A percentile compares a stretch with the other conserved stretches of the same genome.
These are phyloP conservation scores for Drosophila oshimai DNA, from an alignment of 1,140 invertebrate genomes.

Conservation along the genomic window DNA sequence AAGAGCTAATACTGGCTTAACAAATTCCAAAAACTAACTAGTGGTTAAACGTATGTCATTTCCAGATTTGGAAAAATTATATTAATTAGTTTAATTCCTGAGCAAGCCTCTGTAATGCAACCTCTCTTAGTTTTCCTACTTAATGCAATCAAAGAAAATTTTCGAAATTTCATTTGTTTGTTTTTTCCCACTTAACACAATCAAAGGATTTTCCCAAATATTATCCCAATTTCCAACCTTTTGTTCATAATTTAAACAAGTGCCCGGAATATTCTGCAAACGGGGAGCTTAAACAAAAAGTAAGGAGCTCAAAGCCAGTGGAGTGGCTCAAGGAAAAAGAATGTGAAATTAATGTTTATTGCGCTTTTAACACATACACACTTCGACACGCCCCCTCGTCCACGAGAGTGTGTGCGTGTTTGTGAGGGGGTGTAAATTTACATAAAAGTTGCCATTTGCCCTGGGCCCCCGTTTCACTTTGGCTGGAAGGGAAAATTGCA, in stretches of 20 bases:
- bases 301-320: conserved; percentile 11
- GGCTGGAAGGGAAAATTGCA: conserved; percentile 63
- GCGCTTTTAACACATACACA: conserved; percentile 78
- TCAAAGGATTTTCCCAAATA: too few relatives aligned
- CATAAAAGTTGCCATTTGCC: conserved; percentile 73
- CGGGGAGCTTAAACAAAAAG: conserved; percentile 18
- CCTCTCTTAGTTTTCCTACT: not conserved
- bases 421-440: conserved; percentile 62
- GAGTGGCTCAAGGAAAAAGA: conserved; percentile 33
- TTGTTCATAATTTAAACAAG: conserved; percentile 54
- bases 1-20: not conserved
- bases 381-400: conserved; percentile 39
- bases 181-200: too few relatives aligned
- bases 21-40: not conserved
- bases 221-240: not conserved
- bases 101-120: not conserved
- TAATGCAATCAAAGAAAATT: not conserved
- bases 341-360: conserved; percentile 78
- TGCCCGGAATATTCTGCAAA: conserved; percentile 23
- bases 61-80: not conserved
- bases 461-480: conserved; percentile 35
- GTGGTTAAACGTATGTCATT: not conserved
- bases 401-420: conserved; percentile 4
- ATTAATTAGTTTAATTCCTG: not conserved
- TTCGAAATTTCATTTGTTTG: not conserved